Conservation (phyloP, 2,797 vertebrate genomes). For the Eutrigla gurnardus region DNA sequence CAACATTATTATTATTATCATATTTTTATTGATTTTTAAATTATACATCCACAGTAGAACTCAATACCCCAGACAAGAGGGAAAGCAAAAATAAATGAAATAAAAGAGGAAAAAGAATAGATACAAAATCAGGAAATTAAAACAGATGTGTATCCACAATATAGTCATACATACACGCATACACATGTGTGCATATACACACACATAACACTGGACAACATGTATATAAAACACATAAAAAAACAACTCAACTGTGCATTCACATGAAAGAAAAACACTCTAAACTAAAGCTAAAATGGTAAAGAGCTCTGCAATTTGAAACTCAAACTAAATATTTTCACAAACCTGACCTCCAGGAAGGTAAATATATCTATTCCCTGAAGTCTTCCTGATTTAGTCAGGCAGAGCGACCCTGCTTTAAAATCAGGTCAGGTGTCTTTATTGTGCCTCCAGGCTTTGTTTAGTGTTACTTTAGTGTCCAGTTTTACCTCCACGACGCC, state of each 20-base stretch:
- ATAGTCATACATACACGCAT: too few species aligned
- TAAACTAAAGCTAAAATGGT: not conserved
- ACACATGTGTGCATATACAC: too few species aligned
- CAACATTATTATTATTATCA: too few species aligned
- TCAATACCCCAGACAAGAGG: too few species aligned
- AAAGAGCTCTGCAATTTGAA: not conserved
- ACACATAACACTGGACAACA: too few species aligned
- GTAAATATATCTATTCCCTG: not conserved
- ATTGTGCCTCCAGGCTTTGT: conserved; percentile 15
- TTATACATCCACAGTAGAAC: too few species aligned
- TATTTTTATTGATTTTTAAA: too few species aligned
- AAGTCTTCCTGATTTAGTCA: not conserved
- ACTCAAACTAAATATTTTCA: not conserved
- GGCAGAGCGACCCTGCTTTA: conserved; percentile 1
- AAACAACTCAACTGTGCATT: not conserved
- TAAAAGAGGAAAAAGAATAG: too few species aligned
- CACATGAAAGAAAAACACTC: not conserved
- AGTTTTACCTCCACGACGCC: conserved; percentile 10
- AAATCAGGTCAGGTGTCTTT: conserved; percentile 7
- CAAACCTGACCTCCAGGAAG: not conserved
- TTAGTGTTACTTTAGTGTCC: conserved; percentile 2
- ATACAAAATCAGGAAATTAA: too few species aligned
- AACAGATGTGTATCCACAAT: too few species aligned
- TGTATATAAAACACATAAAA: too few species aligned
- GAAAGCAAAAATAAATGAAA: too few species aligned